Evolutionary conservation across 2,797 vertebrate species (phyloP).

Genomic region (Acanthornis magna): DNA sequence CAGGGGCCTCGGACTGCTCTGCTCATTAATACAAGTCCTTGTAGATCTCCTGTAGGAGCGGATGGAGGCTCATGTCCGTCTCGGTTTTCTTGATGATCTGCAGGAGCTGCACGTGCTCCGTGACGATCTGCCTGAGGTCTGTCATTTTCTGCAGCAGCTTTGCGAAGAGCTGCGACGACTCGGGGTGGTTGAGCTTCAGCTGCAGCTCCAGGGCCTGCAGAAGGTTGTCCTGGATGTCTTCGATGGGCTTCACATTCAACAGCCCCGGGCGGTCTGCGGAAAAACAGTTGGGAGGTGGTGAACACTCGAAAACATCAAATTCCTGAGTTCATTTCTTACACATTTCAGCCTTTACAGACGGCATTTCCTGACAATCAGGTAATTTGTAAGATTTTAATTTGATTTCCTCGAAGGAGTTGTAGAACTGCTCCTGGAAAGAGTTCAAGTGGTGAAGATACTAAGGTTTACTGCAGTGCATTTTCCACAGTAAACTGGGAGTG

Average conservation of each 20-base stretch:
- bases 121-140: constrained; percentile 96
- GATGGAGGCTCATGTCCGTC: constrained; percentile 92
- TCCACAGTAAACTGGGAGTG: not conserved
- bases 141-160: constrained; percentile 99
- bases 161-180: constrained; percentile 94
- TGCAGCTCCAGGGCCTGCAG: constrained; percentile 95
- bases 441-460: not conserved
- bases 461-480: not conserved
- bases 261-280: constrained; percentile 91
- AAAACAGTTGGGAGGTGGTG: not conserved
- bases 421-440: not conserved
- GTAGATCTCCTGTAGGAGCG: constrained; percentile 96
- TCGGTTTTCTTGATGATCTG: constrained; percentile 95
- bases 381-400: not conserved
- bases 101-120: constrained; percentile 92
- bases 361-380: not conserved
- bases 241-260: constrained; percentile 95
- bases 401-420: not conserved
- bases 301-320: not conserved
- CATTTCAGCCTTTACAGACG: too few species aligned
- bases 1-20: constrained; percentile 36
- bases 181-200: constrained; percentile 93
- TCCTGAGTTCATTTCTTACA: fast-evolving
- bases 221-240: constrained; percentile 94
- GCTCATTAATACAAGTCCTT: constrained; percentile 89